Percentiles rank a stretch among this genome's conserved stretches.
These are phyloP conservation scores for Zootermopsis nevadensis DNA, from an alignment of 2,888 invertebrate genomes.

Conservation along the genomic window DNA sequence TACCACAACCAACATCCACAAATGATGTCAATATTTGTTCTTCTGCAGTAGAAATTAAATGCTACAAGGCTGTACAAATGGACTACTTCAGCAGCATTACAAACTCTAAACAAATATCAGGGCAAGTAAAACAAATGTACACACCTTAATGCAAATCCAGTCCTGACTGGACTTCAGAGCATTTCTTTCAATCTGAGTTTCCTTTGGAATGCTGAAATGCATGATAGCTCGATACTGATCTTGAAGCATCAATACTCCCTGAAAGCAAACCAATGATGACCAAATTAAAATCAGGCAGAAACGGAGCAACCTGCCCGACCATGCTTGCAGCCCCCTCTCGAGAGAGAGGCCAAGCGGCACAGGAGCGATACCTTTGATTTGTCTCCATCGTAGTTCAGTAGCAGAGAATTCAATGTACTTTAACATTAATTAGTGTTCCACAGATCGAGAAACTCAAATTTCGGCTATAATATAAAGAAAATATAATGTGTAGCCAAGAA, in stretches of 20 bases:
- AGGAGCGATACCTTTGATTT: background rate
- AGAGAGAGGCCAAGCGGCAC: conserved; percentile 24
- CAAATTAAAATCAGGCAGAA: background rate
- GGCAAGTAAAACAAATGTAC: too few relatives aligned
- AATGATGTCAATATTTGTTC: background rate
- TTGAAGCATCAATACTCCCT: conserved; percentile 79
- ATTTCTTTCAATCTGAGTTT: conserved; percentile 57
- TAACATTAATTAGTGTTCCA: background rate
- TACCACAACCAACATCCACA: background rate
- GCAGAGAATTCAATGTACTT: background rate
- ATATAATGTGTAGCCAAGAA: too few relatives aligned
- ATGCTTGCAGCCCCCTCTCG: conserved; percentile 25
- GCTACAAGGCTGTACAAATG: too few relatives aligned
- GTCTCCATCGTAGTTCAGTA: background rate
- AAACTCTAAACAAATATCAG: too few relatives aligned
- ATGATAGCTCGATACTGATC: conserved; percentile 78
- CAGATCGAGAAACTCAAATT: too few relatives aligned
- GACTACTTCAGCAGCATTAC: too few relatives aligned
- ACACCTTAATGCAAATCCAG: conserved; percentile 28
- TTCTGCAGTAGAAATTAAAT: too few relatives aligned
- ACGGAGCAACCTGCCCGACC: background rate
- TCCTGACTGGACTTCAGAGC: background rate
- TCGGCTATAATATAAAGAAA: too few relatives aligned
- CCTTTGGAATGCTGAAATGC: conserved; percentile 81
- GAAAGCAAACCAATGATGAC: conserved; percentile 60